Conservation (phyloP, 2,113 vertebrate genomes). For the Chloropsis cyanopogon region DNA sequence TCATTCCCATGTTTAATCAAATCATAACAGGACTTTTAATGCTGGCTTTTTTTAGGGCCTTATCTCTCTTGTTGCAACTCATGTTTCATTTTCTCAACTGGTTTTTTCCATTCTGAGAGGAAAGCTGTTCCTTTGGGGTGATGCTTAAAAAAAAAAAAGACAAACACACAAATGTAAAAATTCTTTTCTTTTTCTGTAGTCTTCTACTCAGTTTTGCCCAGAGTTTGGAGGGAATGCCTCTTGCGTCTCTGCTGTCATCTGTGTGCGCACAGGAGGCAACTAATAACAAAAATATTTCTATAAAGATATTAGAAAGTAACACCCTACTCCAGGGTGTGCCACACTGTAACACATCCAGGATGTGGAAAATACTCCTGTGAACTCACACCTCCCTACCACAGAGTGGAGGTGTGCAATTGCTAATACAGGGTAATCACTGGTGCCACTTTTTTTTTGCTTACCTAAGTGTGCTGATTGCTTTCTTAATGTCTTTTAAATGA, state of each 20-base stretch:
- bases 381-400: neutral
- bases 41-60: neutral
- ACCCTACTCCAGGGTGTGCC: neutral
- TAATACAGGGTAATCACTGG: neutral
- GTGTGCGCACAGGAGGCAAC: neutral
- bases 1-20: neutral
- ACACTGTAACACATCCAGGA: neutral
- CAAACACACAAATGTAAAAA: neutral
- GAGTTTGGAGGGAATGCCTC: neutral
- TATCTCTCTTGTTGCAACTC: neutral
- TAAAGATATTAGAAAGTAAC: neutral
- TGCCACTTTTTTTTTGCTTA: constrained; percentile 4
- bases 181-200: neutral
- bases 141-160: neutral
- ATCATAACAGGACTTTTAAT: neutral
- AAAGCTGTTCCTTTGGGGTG: neutral
- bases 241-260: neutral
- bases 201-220: neutral
- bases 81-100: neutral
- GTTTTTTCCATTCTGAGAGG: neutral
- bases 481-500: neutral
- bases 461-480: constrained; percentile 17
- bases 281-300: neutral
- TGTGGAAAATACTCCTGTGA: constrained; percentile 13
- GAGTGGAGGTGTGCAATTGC: neutral